Conservation (phyloP, 2,888 invertebrate genomes). For the Trichopoda pennipes region DNA sequence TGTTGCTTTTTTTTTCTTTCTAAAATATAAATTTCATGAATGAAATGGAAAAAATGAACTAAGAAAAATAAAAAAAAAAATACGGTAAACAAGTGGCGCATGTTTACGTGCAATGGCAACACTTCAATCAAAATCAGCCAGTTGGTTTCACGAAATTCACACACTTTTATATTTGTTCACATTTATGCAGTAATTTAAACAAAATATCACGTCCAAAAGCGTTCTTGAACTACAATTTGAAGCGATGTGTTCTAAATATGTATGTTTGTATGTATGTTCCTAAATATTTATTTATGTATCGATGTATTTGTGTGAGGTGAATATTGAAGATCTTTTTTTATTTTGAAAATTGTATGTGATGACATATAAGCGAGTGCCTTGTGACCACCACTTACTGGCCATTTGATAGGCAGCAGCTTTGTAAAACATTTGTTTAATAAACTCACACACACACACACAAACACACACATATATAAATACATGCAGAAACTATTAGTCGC, state of each 20-base stretch:
- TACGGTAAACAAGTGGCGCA: constrained; percentile 65
- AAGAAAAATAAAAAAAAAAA: no score
- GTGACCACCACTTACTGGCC: constrained; percentile 44
- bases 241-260: constrained; percentile 22
- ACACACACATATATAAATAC: background rate
- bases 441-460: background rate
- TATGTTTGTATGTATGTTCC: background rate
- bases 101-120: constrained; percentile 64
- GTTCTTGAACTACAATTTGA: constrained; percentile 68
- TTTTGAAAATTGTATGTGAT: constrained; percentile 38
- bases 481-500: background rate
- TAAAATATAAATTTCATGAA: constrained; percentile 61
- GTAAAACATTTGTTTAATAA: constrained; percentile 4
- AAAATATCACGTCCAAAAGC: constrained; percentile 72
- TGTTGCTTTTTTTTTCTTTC: constrained; percentile 48
- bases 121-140: constrained; percentile 59
- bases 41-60: constrained; percentile 60
- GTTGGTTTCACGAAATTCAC: constrained; percentile 37
- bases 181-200: constrained; percentile 52
- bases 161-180: background rate
- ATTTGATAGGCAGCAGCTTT: background rate
- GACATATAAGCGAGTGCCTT: constrained; percentile 30
- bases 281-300: background rate
- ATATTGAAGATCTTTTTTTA: constrained; percentile 60
- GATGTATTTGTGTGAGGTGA: constrained; percentile 19